These are phyloP conservation scores for Chrysocyon brachyurus DNA, from an alignment of 2,797 vertebrate genomes.

Conservation along the genomic window DNA sequence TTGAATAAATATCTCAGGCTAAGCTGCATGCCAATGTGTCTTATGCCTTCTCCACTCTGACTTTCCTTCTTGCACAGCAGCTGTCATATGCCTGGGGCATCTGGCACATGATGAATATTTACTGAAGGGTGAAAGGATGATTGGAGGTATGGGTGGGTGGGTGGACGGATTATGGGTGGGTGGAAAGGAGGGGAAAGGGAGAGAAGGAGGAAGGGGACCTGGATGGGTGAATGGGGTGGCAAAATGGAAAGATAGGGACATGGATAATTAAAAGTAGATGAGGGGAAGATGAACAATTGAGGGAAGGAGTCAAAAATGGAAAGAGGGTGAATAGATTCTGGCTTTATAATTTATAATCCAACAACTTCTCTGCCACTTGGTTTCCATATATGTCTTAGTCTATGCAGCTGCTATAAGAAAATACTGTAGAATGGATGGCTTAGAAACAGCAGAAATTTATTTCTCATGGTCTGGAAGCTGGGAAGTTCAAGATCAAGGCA, in stretches of 20 bases:
- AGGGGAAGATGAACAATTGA: neutral
- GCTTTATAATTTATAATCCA: neutral
- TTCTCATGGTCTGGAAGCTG: neutral
- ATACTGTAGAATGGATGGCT: neutral
- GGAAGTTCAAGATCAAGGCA: neutral
- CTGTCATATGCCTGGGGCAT: neutral
- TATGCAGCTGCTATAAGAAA: neutral
- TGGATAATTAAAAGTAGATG: neutral
- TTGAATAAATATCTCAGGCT: slow-evolving; percentile 71
- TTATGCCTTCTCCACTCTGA: neutral
- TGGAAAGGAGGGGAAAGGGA: neutral
- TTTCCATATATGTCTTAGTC: neutral
- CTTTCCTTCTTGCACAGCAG: neutral
- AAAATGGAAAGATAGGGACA: neutral
- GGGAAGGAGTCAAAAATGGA: neutral
- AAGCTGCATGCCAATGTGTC: neutral
- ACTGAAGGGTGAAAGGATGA: neutral
- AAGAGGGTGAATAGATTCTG: neutral
- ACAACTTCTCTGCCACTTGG: neutral
- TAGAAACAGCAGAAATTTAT: neutral
- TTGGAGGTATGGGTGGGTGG: neutral
- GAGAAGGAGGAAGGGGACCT: neutral
- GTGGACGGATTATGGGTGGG: neutral
- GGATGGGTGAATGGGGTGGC: neutral
- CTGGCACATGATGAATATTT: neutral